These are phyloP conservation scores for Columba janthina DNA, from an alignment of 2,113 vertebrate species.

Conservation along the genomic window DNA sequence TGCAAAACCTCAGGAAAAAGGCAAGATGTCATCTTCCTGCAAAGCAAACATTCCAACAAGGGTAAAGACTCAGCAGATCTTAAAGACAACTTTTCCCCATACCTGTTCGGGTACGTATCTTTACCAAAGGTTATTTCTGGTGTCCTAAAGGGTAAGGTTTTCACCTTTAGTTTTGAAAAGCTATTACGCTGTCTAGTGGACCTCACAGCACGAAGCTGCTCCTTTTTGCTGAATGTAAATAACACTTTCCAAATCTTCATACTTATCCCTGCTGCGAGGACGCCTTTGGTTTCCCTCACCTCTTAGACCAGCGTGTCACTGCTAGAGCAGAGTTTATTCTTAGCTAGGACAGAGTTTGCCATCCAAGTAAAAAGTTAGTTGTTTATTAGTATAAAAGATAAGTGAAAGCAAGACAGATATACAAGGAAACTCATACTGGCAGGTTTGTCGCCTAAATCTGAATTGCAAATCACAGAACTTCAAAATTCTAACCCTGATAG, in stretches of 20 bases:
- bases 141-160: background rate
- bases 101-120: background rate
- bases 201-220: background rate
- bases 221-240: background rate
- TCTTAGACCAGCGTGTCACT: background rate
- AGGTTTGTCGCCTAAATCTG: background rate
- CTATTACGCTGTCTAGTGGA: background rate
- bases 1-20: background rate
- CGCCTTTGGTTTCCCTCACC: background rate
- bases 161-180: background rate
- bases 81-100: background rate
- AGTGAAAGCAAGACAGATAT: background rate
- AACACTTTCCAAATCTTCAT: background rate
- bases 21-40: background rate
- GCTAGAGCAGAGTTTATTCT: background rate
- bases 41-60: background rate
- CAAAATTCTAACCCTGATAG: background rate
- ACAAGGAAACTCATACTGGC: background rate
- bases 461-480: background rate
- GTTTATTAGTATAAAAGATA: background rate
- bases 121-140: background rate
- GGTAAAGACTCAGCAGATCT: background rate
- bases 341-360: background rate
- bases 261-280: background rate
- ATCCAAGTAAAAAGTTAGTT: background rate